Conservation (phyloP, 2,888 invertebrate species). For the Philereme vetulata region DNA sequence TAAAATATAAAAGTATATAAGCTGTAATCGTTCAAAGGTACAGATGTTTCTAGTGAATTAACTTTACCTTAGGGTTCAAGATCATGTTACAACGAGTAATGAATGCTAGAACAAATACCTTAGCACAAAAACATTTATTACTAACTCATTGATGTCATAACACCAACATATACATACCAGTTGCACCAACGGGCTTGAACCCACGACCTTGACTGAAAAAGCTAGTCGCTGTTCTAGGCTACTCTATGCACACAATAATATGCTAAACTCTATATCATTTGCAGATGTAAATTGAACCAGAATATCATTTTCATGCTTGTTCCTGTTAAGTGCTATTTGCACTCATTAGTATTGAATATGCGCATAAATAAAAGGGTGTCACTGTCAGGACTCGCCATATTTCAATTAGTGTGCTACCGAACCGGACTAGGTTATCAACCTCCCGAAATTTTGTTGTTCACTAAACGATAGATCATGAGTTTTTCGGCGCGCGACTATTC, state of each 20-base stretch:
- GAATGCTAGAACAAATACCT: too few relatives aligned
- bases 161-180: background rate
- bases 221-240: background rate
- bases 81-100: too few relatives aligned
- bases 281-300: constrained; percentile 17
- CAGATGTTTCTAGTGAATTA: too few relatives aligned
- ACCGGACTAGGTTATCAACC: constrained; percentile 35
- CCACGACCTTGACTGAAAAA: background rate
- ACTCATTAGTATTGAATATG: constrained; percentile 23
- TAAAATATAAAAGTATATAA: background rate
- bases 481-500: constrained; percentile 42
- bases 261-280: constrained; percentile 1
- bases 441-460: constrained; percentile 34
- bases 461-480: constrained; percentile 56
- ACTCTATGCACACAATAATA: background rate
- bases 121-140: too few relatives aligned
- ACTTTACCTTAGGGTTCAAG: too few relatives aligned
- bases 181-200: background rate
- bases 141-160: too few relatives aligned
- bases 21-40: too few relatives aligned
- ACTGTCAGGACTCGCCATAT: constrained; percentile 23
- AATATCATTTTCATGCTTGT: constrained; percentile 24
- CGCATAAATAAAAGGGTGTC: constrained; percentile 27
- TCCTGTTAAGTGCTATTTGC: constrained; percentile 20
- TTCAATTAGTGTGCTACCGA: constrained; percentile 12